These are phyloP conservation scores for Schlechtendalia chinensis DNA, from an alignment of 1,140 invertebrate species.

Conservation along the genomic window DNA sequence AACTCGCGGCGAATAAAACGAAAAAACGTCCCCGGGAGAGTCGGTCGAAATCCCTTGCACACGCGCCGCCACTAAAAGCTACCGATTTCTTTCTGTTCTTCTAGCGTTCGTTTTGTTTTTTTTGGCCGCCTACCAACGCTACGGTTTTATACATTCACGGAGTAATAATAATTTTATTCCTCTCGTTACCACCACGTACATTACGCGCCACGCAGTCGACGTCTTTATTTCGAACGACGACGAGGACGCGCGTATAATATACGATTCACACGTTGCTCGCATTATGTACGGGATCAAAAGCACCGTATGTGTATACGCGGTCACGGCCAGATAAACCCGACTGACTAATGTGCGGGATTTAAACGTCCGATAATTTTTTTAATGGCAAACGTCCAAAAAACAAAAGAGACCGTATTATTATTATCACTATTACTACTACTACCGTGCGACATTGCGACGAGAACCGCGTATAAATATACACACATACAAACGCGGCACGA, in stretches of 20 bases:
- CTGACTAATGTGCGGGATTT: conserved; percentile 12
- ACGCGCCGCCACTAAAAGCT: not conserved
- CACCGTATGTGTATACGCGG: not conserved
- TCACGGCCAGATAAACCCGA: conserved; percentile 4
- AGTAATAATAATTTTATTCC: conserved; percentile 11
- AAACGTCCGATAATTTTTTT: conserved; percentile 22
- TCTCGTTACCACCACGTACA: too few relatives aligned
- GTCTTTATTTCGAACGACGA: conserved; percentile 7
- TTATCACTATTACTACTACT: not conserved
- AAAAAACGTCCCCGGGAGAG: conserved; percentile 8
- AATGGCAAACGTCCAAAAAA: conserved; percentile 22
- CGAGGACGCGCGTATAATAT: too few relatives aligned
- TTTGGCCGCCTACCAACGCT: conserved; percentile 9
- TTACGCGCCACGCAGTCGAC: not conserved
- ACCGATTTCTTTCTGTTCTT: too few relatives aligned
- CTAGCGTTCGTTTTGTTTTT: too few relatives aligned
- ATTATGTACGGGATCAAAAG: conserved; percentile 18
- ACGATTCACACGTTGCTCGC: conserved; percentile 26
- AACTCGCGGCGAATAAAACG: not conserved
- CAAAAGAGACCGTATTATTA: conserved; percentile 8
- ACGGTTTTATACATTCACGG: not conserved
- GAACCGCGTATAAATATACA: too few relatives aligned
- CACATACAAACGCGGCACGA: too few relatives aligned
- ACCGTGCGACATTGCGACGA: not conserved
- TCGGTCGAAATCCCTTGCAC: conserved; percentile 10